Evolutionary conservation across 2,113 vertebrate species (phyloP).

Genomic region (Struthio camelus): DNA sequence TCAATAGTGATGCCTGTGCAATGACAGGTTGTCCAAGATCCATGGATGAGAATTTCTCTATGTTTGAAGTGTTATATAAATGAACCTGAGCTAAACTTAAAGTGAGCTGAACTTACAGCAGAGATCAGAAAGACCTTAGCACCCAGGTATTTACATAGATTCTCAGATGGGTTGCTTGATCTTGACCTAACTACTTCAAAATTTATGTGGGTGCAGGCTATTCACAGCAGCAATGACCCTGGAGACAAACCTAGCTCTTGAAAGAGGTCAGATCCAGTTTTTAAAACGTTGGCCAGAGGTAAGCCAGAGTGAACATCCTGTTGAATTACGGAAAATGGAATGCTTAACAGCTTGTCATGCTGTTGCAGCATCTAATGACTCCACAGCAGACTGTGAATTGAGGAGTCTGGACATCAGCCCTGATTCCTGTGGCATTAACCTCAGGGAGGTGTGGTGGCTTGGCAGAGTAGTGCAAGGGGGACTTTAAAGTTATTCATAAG

Average conservation of each 20-base stretch:
- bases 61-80: background rate
- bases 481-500: background rate
- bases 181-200: background rate
- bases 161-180: background rate
- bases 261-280: background rate
- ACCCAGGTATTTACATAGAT: accelerated
- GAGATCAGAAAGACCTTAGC: background rate
- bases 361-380: background rate
- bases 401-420: background rate
- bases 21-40: background rate
- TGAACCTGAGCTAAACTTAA: accelerated
- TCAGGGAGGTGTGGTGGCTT: background rate
- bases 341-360: background rate
- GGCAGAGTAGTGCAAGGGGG: background rate
- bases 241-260: background rate
- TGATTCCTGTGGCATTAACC: background rate
- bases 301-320: background rate
- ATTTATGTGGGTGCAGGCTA: background rate
- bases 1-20: background rate
- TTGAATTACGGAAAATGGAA: background rate
- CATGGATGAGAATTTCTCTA: background rate
- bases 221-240: background rate
- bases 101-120: background rate
- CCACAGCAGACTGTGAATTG: background rate
- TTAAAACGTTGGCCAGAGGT: background rate